These are phyloP conservation scores for Mythimna lalbum DNA, from an alignment of 2,888 invertebrate genomes.

Conservation along the genomic window DNA sequence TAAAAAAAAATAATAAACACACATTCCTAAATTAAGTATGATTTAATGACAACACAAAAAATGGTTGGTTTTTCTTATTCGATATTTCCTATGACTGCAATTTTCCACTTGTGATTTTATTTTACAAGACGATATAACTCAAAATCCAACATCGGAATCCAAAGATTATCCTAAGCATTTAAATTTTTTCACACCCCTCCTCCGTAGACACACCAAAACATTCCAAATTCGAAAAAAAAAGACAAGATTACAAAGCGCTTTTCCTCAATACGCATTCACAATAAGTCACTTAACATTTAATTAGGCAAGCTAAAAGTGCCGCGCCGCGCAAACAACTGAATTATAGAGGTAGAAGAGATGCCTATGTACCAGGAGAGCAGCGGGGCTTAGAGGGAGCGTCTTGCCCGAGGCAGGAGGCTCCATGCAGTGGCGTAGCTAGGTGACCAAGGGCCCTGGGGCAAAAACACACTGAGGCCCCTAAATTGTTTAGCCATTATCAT, in stretches of 20 bases:
- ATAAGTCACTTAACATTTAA: constrained; percentile 70
- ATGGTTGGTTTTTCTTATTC: too few species aligned
- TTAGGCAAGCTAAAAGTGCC: constrained; percentile 65
- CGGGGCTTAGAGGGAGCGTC: constrained; percentile 66
- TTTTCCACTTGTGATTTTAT: too few species aligned
- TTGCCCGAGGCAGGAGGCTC: constrained; percentile 74
- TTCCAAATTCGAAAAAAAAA: constrained; percentile 41
- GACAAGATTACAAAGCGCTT: constrained; percentile 52
- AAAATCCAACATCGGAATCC: neutral
- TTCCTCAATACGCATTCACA: constrained; percentile 54
- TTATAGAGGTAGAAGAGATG: constrained; percentile 64
- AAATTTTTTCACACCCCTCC: constrained; percentile 8
- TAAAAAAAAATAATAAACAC: neutral
- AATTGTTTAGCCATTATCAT: too few species aligned
- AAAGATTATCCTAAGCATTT: neutral
- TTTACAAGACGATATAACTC: neutral
- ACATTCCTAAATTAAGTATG: neutral
- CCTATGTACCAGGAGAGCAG: constrained; percentile 53
- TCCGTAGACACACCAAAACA: constrained; percentile 8
- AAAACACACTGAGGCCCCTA: too few species aligned
- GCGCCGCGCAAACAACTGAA: constrained; percentile 66
- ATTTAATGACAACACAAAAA: too few species aligned
- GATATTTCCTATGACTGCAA: too few species aligned
- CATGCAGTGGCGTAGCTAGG: constrained; percentile 53
- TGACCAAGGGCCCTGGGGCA: too few species aligned